Base-by-base conservation (phyloP, 2,888 invertebrate species). In the Pseudeuparius sepicola region DNA sequence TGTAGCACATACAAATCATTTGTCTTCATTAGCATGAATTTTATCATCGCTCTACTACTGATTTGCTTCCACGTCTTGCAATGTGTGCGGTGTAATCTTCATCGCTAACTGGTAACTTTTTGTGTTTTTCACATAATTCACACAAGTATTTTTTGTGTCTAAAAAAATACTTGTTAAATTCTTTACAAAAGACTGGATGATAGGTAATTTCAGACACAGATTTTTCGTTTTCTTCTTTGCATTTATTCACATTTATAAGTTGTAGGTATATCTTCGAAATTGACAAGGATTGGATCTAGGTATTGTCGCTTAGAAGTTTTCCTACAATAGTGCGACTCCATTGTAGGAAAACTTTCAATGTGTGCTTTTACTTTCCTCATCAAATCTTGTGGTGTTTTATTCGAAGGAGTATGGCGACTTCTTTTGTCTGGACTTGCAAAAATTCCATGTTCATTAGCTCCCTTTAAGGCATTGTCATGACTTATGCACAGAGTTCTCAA, bases 261-360 rank as follows among this genome's bases (percentile, higher is more conserved):
- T n/a, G n/a, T n/a, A n/a, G n/a, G n/a, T 46, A 43, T 42, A 48
- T 46, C 39, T 46, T 48, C 10, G 31, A 2, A 11, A 48, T 45
- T 5, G 34, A 33, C 18, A 46, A 26, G 10, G n/a, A 28, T 37
- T 1, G 30, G 13, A 27, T 48, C 43, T 7, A 46, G 34, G 32
- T 48, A 48, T 24, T 37, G 23, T n/a, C 41, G 23, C 11, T 37
- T 36, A 7, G 38, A 43, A 2, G 28, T 14, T 36, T 20, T 39
- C 10, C 34, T 15, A 14, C 29, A 37, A 27, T 28, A 36, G 15
- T 34, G 26, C 2, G 20, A 27, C 14, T 36, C 16, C 14, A 15
- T 14, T 15, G 26, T 36, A 3, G 31, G 27, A 25, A 37, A 34
- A 13, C 29, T 37, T 20, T 35, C 4, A 5, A 35, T 35, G 11